Evolutionary conservation across 1,140 invertebrate genomes (phyloP), one percentile per base, ranked within the genome.

Genomic region (Chironomus striatipennis): DNA sequence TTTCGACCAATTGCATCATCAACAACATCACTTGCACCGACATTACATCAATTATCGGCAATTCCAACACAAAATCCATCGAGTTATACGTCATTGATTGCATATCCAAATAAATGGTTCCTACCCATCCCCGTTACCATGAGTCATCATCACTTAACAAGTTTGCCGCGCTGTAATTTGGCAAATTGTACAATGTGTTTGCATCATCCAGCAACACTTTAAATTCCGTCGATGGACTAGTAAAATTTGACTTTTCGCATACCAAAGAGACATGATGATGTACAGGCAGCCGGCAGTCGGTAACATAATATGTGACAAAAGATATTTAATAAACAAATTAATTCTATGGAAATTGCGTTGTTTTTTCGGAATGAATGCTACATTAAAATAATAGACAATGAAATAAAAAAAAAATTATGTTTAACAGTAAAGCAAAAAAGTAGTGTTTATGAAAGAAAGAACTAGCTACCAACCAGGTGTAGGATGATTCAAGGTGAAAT

Each of bases 41-140:
- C 43, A 64, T 24, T 42, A 12, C 73, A 34, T 74, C 73, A 43
- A 74, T 17, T 42, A 57, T 21, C 42, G 9, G 47, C 43, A 10
- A 78, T 73, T 57, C 78, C 1, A 75, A 74, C 20, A 17, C 73
- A 0, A 76, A 76, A 72, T 75, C 76, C 7, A 73, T 74, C 75
- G 18, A 17, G 74, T 24, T 77, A 78, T 1, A 77, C 79, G 0
- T 76, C 78, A 24, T 77, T 79, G 74, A 78, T 79, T 74, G 78
- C 80, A 10, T 82, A 82, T 75, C 81, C 81, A 70, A 70, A 70
- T 47, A 82, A 82, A 73, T 82, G 81, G 81, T 79, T 82, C 21
- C 79, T 82, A 70, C 81, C 81, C 12, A 78, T 82, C 75, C 81
- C 81, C 12, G 80, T 82, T 0, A 81, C 81, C 74, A 82, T 82